Base-by-base conservation (phyloP, 2,797 vertebrate species). In the Neostethus bicornis region DNA sequence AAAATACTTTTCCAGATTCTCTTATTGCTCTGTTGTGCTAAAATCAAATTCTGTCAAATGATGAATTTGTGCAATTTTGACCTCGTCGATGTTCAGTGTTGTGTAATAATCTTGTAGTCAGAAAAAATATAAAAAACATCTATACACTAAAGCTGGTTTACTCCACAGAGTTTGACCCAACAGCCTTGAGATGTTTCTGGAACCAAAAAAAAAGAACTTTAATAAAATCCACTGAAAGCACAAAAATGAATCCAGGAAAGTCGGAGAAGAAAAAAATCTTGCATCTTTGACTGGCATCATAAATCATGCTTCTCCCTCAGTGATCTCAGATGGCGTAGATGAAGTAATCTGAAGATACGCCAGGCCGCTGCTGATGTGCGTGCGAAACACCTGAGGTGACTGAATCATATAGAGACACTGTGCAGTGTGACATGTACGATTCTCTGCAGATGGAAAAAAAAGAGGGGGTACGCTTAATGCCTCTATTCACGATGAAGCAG, bases 401-500 rank as follows among this genome's bases (percentile, higher is more conserved):
- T 87, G 76, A 81, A 72, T 81, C 75, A 77, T 55, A 75, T 26
- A 69, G 82, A 79, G 55, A 73, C 74, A 65, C 68, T 69, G 81
- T 73, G 74, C 66, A 8, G 48, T 75, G 79, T 85, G 84, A 85
- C 85, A 81, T 86, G 83, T 86, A 77, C 46, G 48, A 82, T 86
- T 87, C 80, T 78, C 80, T 43, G 31, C 67, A 77, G 75, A 81
- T 67, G 17, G 29, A 21, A 44, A 44, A 55, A 41, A 47, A 46
- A 54, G 72, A 51, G 41, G 51, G 70, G 64, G 70, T 56, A 54
- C 9, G 54, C 58, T 67, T 86, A 85, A 84, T 83, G 84, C 86
- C 83, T 89, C 82, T 85, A 82, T 90, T 89, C 79, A 86, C 70
- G 75, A 84, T 79, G 85, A 89, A 86, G 86, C 83, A 78, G 74